phyloP scores from a whole-genome alignment of 1,140 invertebrate species.

The Drosophila sucinea region DNA sequence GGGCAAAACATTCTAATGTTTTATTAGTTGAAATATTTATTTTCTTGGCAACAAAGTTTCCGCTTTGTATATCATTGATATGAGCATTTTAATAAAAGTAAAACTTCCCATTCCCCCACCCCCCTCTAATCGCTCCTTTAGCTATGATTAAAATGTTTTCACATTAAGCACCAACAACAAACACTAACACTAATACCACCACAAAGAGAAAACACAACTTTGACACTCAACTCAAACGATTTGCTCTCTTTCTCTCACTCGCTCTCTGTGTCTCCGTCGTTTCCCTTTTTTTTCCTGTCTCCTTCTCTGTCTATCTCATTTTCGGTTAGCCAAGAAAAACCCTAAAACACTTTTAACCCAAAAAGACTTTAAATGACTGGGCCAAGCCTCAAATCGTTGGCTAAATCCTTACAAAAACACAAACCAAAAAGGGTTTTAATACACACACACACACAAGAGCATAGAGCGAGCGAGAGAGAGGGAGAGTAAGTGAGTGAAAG shows the following conservation, averaged over 20 bases:
- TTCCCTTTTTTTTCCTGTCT: background rate
- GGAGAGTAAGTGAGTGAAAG: slow-evolving; percentile 44
- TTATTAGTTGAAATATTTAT: slow-evolving; percentile 9
- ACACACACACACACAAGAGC: slow-evolving; percentile 28
- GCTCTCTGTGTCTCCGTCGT: background rate
- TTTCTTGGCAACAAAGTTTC: background rate
- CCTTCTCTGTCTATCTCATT: slow-evolving; percentile 2
- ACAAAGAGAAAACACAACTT: slow-evolving; percentile 15
- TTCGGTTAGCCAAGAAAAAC: slow-evolving; percentile 24
- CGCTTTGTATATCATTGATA: background rate
- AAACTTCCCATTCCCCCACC: background rate
- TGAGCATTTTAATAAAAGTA: background rate
- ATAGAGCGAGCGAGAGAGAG: slow-evolving; percentile 15
- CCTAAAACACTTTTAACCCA: slow-evolving; percentile 52
- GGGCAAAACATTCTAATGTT: background rate
- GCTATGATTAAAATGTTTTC: slow-evolving; percentile 13
- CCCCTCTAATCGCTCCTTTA: background rate
- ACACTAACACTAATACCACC: slow-evolving; percentile 1
- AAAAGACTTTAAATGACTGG: slow-evolving; percentile 67
- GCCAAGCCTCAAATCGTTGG: slow-evolving; percentile 49
- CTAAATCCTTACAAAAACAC: slow-evolving; percentile 48
- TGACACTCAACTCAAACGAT: slow-evolving; percentile 36
- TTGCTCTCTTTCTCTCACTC: slow-evolving; percentile 14
- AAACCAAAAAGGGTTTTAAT: slow-evolving; percentile 23
- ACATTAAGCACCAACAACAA: slow-evolving; percentile 5